A percentile compares a stretch with the other conserved stretches of the same genome.
Conservation (phyloP, 2,113 vertebrate genomes). For the Hydrochoerus hydrochaeris region DNA sequence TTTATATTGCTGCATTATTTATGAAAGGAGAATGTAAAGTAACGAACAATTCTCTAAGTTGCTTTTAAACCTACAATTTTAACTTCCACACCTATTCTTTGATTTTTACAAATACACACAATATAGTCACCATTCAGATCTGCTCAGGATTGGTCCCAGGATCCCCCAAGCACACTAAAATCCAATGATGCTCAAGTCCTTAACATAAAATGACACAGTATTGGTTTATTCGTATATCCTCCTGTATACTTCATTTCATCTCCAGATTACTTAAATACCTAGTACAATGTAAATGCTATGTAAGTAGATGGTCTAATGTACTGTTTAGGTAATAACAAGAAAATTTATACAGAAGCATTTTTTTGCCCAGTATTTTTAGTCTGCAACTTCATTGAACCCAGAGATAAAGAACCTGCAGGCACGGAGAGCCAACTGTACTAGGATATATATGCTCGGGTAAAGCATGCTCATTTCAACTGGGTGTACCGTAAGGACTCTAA, state of each 20-base stretch:
- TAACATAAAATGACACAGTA: neutral
- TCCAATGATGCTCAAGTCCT: neutral
- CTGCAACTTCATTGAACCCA: neutral
- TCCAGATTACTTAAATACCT: neutral
- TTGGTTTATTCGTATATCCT: neutral
- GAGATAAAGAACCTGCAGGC: neutral
- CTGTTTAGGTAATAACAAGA: neutral
- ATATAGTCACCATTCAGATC: neutral
- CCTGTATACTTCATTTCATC: neutral
- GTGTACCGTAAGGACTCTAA: neutral
- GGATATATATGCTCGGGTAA: neutral
- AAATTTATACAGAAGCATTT: neutral
- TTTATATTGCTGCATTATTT: neutral
- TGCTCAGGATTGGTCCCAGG: neutral
- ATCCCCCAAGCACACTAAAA: neutral
- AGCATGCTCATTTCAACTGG: neutral
- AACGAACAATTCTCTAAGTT: neutral
- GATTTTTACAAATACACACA: neutral
- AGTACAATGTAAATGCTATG: no score
- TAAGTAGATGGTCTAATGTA: neutral
- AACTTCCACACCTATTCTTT: neutral
- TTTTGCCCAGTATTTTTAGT: neutral
- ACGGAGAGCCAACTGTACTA: neutral
- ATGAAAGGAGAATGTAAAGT: neutral
- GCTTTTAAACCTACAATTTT: neutral